Conservation (phyloP, 2,888 invertebrate species). For the Dione juno region DNA sequence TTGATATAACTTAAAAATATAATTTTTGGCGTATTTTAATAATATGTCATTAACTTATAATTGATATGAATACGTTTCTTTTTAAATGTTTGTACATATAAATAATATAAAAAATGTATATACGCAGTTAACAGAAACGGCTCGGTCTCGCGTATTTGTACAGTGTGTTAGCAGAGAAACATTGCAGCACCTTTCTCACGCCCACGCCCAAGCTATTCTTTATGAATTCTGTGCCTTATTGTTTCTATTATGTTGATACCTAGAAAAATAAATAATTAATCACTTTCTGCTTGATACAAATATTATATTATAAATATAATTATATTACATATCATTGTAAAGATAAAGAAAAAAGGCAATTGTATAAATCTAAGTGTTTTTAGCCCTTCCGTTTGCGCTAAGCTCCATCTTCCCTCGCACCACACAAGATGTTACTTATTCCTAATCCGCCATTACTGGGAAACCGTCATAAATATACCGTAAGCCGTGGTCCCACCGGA, state of each 20-base stretch:
- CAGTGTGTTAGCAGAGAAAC: constrained; percentile 66
- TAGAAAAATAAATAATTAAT: neutral
- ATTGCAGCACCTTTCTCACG: constrained; percentile 73
- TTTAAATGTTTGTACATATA: constrained; percentile 35
- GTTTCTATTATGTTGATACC: constrained; percentile 44
- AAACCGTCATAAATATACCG: constrained; percentile 69
- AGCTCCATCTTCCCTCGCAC: constrained; percentile 59
- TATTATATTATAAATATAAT: neutral
- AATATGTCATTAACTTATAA: too few species aligned
- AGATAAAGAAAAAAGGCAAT: constrained; percentile 32
- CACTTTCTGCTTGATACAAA: neutral
- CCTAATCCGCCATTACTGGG: constrained; percentile 68
- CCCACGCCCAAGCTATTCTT: constrained; percentile 66
- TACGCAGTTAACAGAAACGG: constrained; percentile 41
- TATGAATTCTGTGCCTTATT: constrained; percentile 60
- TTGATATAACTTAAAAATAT: too few species aligned
- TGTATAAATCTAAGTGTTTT: constrained; percentile 47
- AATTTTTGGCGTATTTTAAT: too few species aligned
- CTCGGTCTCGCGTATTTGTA: constrained; percentile 64
- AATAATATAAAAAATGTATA: constrained; percentile 32
- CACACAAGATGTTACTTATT: constrained; percentile 70
- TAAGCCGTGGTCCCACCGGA: constrained; percentile 60
- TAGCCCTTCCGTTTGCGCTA: constrained; percentile 63
- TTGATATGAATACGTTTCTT: too few species aligned
- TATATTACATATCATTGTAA: neutral